A percentile compares a stretch with the other conserved stretches of the same genome.
phyloP scores from a whole-genome alignment of 2,888 invertebrate genomes.

The Chaetogeoica ovagalla region DNA sequence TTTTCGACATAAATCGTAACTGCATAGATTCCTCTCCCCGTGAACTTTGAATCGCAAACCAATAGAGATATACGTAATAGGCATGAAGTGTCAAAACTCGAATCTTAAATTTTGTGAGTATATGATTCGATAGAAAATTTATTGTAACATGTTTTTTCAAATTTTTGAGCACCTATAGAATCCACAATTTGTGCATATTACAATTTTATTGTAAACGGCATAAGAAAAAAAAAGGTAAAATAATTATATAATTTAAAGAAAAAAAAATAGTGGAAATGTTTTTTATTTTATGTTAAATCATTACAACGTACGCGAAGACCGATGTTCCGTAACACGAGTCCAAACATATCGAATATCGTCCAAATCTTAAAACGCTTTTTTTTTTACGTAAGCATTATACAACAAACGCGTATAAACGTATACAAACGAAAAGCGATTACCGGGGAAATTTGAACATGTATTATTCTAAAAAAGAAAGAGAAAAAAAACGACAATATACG shows the following conservation, averaged over 20 bases:
- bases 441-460: background rate
- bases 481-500: no score
- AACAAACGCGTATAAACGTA: background rate
- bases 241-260: background rate
- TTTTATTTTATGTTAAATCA: background rate
- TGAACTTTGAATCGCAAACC: no score
- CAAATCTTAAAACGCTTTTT: conserved; percentile 19
- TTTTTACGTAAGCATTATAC: background rate
- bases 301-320: background rate
- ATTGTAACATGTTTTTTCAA: no score
- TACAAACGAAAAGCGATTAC: conserved; percentile 1
- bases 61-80: no score
- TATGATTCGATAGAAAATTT: no score
- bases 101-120: no score
- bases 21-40: no score
- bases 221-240: background rate
- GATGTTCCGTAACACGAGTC: conserved; percentile 5
- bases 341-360: conserved; percentile 19
- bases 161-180: no score
- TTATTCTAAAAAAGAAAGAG: background rate
- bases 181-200: background rate
- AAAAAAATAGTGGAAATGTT: background rate
- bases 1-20: no score
- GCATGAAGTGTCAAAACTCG: no score
- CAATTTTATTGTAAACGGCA: background rate